Percentiles rank a stretch among this genome's conserved stretches.
Conservation (phyloP, 2,113 vertebrate species). For the Phodopus roborovskii region DNA sequence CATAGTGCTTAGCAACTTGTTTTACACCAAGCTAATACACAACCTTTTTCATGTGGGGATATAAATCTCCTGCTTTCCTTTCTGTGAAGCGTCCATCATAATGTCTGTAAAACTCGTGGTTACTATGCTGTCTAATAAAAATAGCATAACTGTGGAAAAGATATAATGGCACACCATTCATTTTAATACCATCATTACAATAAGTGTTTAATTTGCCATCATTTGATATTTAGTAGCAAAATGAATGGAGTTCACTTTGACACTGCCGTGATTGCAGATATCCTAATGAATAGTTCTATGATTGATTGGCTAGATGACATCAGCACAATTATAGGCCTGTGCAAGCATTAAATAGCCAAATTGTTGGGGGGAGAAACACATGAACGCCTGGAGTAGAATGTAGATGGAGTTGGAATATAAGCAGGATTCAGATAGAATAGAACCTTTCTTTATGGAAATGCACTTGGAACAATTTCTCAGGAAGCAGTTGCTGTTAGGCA, state of each 20-base stretch:
- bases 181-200: slow-evolving; percentile 85
- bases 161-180: slow-evolving; percentile 84
- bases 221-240: slow-evolving; percentile 86
- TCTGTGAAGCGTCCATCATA: slow-evolving; percentile 27
- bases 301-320: slow-evolving; percentile 89
- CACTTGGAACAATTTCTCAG: slow-evolving; percentile 68
- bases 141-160: slow-evolving; percentile 64
- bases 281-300: slow-evolving; percentile 82
- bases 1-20: slow-evolving; percentile 71
- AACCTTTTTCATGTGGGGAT: slow-evolving; percentile 54
- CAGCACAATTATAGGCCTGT: slow-evolving; percentile 87
- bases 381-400: slow-evolving; percentile 84
- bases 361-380: slow-evolving; percentile 77
- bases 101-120: slow-evolving; percentile 63
- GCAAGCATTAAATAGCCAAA: slow-evolving; percentile 87
- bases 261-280: slow-evolving; percentile 71
- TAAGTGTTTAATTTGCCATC: slow-evolving; percentile 87
- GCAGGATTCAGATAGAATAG: slow-evolving; percentile 42
- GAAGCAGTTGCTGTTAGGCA: slow-evolving; percentile 64
- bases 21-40: slow-evolving; percentile 65
- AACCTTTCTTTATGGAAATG: slow-evolving; percentile 70
- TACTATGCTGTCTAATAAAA: slow-evolving; percentile 83
- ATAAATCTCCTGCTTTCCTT: slow-evolving; percentile 52
- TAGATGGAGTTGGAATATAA: slow-evolving; percentile 82
- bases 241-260: slow-evolving; percentile 84